Base-by-base conservation (phyloP, 2,113 vertebrate species). In the Lophochroa leadbeateri region DNA sequence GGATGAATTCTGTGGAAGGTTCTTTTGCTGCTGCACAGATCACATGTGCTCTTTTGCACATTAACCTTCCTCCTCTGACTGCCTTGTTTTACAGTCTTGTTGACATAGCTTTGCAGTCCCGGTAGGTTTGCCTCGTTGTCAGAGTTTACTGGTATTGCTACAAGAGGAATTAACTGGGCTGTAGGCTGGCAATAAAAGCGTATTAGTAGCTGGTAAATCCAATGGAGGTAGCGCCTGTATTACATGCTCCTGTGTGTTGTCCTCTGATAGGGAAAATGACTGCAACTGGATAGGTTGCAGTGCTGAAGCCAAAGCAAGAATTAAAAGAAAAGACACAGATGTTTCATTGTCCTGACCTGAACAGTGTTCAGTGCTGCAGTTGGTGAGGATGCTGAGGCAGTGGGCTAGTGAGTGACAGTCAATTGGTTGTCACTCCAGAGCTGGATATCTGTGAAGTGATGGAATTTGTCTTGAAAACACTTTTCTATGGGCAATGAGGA, bases 1-100 rank as follows among this genome's bases (percentile, higher is more conserved):
- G 74, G 33, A 46, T 0, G 0, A 35, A 50, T 47, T 53, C 6
- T 14, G 19, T 0, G 0, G 11, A 20, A 70, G n/a, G 6, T 58
- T n/a, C 7, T 52, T 83, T 37, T 43, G 60, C 85, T 75, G 55
- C 65, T 79, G 50, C 68, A 43, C 35, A 35, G 41, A 16, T 43
- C 3, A 1, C 31, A 37, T 0, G 37, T 0, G 37, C 4, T 0
- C 33, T 37, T 61, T 61, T 37, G 63, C 82, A 75, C 19, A 4
- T 37, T 41, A 16, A 17, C 47, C 46, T 53, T 77, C 49, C 50
- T 89, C 16, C 21, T 44, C 7, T 1, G 1, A 7, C 17, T 52
- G 29, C 65, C 24, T 24, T 7, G 4, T 63, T 68, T 55, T 33
- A 15, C 31, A 63, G 46, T 13, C 19, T 17, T 37, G 55, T 13